These are phyloP conservation scores for Drosophila colorata DNA, from an alignment of 2,888 invertebrate species.

Conservation along the genomic window DNA sequence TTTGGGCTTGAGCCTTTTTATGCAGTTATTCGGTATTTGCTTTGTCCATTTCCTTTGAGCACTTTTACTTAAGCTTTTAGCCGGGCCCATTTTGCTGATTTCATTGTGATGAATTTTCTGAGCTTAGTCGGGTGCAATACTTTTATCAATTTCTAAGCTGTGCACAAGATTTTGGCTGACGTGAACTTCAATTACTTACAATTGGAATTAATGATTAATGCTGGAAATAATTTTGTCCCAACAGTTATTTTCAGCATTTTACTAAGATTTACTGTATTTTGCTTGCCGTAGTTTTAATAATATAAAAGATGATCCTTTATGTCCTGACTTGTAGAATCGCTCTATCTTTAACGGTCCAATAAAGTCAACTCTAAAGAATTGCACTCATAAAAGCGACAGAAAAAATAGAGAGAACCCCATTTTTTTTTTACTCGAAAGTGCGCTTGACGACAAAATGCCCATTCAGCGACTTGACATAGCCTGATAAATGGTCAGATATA, in stretches of 20 bases:
- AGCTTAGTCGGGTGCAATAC: not conserved
- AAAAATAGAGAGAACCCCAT: slow-evolving; percentile 28
- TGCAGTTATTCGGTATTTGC: slow-evolving; percentile 20
- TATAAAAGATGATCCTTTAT: not conserved
- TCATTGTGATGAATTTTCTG: slow-evolving; percentile 43
- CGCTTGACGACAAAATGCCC: slow-evolving; percentile 57
- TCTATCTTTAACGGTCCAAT: not conserved
- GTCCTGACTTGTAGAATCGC: not conserved
- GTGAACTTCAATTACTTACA: not conserved
- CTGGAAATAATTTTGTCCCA: not conserved
- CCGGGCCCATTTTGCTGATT: slow-evolving; percentile 29
- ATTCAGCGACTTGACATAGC: slow-evolving; percentile 60
- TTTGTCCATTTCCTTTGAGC: slow-evolving; percentile 19
- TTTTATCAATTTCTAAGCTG: not conserved
- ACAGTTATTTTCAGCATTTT: not conserved
- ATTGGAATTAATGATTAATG: not conserved
- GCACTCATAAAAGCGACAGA: slow-evolving; percentile 17
- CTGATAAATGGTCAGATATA: slow-evolving; percentile 56
- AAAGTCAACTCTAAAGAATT: slow-evolving; percentile 11
- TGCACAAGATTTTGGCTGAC: not conserved
- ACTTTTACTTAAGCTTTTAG: slow-evolving; percentile 24
- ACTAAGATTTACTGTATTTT: not conserved
- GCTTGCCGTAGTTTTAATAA: too few species aligned
- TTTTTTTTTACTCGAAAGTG: slow-evolving; percentile 63
- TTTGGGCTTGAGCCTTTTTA: slow-evolving; percentile 43